Percentiles rank a stretch among this genome's conserved stretches.
These are phyloP conservation scores for Chrysina gloriosa DNA, from an alignment of 2,888 invertebrate genomes.

Conservation along the genomic window DNA sequence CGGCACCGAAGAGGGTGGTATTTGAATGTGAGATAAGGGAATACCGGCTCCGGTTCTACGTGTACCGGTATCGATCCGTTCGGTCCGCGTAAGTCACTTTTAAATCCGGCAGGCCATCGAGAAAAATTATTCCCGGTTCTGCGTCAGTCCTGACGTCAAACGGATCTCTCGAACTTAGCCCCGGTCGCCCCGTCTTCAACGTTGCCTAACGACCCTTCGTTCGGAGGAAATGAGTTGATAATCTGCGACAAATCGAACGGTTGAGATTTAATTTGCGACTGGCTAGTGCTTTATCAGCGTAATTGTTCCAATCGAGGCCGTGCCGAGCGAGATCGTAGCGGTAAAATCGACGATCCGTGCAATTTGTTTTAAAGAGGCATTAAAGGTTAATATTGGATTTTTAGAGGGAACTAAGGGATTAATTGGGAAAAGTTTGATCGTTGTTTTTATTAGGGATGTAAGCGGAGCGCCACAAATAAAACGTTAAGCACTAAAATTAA, in stretches of 20 bases:
- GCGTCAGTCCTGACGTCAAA: slow-evolving; percentile 29
- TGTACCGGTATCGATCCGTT: slow-evolving; percentile 13
- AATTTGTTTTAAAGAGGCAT: neutral
- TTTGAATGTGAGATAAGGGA: slow-evolving; percentile 33
- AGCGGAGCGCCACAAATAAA: no score
- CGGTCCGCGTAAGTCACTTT: slow-evolving; percentile 14
- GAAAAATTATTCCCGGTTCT: slow-evolving; percentile 24
- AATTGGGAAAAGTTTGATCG: no score
- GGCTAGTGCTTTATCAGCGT: neutral
- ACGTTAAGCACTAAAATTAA: no score
- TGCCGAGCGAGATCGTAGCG: neutral
- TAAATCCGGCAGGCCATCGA: slow-evolving; percentile 18
- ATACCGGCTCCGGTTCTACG: neutral
- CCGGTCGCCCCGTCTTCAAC: neutral
- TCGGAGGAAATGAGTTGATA: slow-evolving; percentile 17
- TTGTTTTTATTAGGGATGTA: no score
- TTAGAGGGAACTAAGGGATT: no score
- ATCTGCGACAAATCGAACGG: slow-evolving; percentile 26
- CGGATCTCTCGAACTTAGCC: neutral
- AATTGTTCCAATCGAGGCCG: slow-evolving; percentile 5
- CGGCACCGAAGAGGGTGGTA: slow-evolving; percentile 11
- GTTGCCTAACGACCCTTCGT: neutral
- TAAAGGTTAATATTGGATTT: no score
- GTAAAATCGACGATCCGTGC: no score
- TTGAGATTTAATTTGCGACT: slow-evolving; percentile 22